Conservation (phyloP, 1,140 invertebrate genomes). For the Hyles euphorbiae region DNA sequence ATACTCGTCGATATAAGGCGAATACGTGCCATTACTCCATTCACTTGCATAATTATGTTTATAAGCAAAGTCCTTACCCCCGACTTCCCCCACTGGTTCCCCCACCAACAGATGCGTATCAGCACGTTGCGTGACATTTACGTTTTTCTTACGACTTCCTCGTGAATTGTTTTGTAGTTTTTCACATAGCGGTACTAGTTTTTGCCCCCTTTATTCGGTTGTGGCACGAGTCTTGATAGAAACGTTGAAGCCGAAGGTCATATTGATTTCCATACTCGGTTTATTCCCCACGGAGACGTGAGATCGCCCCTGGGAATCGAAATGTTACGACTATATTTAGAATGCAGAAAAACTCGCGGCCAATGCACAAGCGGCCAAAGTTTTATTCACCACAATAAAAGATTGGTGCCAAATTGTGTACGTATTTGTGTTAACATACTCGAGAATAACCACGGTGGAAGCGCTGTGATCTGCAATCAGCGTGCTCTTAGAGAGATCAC, state of each 20-base stretch:
- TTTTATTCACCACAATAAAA: slow-evolving; percentile 13
- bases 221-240: slow-evolving; percentile 13
- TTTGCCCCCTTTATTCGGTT: not conserved
- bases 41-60: too few species aligned
- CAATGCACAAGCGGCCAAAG: slow-evolving; percentile 10
- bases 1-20: too few species aligned
- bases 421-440: not conserved
- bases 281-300: slow-evolving; percentile 12
- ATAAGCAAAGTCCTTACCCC: too few species aligned
- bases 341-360: slow-evolving; percentile 11
- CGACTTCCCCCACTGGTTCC: too few species aligned
- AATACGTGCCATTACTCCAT: too few species aligned
- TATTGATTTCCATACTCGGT: slow-evolving; percentile 19
- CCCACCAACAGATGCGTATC: too few species aligned
- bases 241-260: slow-evolving; percentile 17
- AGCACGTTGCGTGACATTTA: too few species aligned
- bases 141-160: too few species aligned
- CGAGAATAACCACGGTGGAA: too few species aligned
- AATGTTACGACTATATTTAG: slow-evolving; percentile 12
- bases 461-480: too few species aligned
- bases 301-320: slow-evolving; percentile 15
- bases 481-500: too few species aligned
- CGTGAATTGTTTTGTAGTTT: too few species aligned
- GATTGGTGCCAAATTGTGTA: slow-evolving; percentile 16
- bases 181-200: slow-evolving; percentile 3